These are phyloP conservation scores for Pterobdella sp. DNA, from an alignment of 2,888 invertebrate genomes.

Conservation along the genomic window DNA sequence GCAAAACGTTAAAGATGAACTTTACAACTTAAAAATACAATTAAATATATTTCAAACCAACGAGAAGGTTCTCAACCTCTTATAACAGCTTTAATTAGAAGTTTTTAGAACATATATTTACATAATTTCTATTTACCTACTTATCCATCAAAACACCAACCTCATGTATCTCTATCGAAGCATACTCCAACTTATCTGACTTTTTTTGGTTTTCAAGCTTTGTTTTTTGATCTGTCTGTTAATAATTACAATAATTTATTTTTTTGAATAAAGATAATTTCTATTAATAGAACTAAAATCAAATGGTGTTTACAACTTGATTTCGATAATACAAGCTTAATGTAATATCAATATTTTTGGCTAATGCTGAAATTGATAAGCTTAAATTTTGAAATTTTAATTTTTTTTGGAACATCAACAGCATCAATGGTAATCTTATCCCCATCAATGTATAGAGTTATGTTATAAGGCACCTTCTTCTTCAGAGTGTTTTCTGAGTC, in stretches of 20 bases:
- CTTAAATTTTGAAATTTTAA: no score
- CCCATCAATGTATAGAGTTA: not conserved
- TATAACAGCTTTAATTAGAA: no score
- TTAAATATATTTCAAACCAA: no score
- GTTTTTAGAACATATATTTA: no score
- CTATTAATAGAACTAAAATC: no score
- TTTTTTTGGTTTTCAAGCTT: conserved; percentile 82
- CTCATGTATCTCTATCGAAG: conserved; percentile 82
- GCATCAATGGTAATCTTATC: not conserved
- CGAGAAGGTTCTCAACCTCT: no score
- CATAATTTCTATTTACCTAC: no score
- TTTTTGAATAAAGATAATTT: not conserved
- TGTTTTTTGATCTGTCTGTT: conserved; percentile 77
- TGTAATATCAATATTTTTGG: no score
- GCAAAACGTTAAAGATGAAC: conserved; percentile 18
- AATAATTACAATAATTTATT: conserved; percentile 52
- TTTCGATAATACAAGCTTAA: no score
- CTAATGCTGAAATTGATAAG: no score
- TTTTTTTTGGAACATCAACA: not conserved
- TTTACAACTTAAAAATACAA: not conserved
- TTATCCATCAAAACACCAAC: conserved; percentile 52
- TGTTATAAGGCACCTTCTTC: conserved; percentile 71
- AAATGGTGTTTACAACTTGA: no score
- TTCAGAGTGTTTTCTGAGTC: conserved; percentile 87
- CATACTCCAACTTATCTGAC: conserved; percentile 78